Base-by-base conservation (phyloP, 2,797 vertebrate species). In the Amblyopsis hoosieri region DNA sequence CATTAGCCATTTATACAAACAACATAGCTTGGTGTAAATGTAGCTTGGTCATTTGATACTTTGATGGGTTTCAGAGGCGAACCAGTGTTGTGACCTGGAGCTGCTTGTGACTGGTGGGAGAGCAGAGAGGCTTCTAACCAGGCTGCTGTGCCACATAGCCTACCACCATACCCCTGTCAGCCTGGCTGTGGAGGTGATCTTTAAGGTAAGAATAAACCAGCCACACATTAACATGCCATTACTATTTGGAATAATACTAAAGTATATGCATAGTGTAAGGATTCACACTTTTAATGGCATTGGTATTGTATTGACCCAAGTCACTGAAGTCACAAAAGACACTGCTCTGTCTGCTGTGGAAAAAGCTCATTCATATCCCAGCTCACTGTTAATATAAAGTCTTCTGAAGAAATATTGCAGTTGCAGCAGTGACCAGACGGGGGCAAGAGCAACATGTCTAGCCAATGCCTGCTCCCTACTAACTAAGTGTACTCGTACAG, bases 171-270 rank as follows among this genome's bases (percentile, higher is more conserved):
- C 90, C 15, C 93, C 95, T 0, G 76, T 96, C 48, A 68, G 83
- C 6, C 68, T 99, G 53, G 81, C 91, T 0, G 67, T 99, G 0
- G 91, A 97, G 73, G 95, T 94, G 3, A 85, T 86, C 50, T 99
- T 99, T 78, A 96, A 96, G 94, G 97, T 97, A 75, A 64, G 72
- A 64, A 12, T 6, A 0, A 45, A 33, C 13, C 5, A 1, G 1
- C 55, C 17, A 54, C 23, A n/a, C 1, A 29, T 70, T 23, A 23
- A 23, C 19, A 23, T 23, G 19, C 19, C 15, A 42, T 37, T 51
- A 61, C 12, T 1, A 19, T 12, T 23, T 23, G 19, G 19, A 23
- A 23, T 23, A 23, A 23, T 23, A 23, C 19, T n/a, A 12, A 7
- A 23, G 45, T 42, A 61, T 51, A 15, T 9, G 9, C 46, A 12